These are phyloP conservation scores for Acyrthosiphon pisum DNA, from an alignment of 1,140 invertebrate species.

Conservation along the genomic window DNA sequence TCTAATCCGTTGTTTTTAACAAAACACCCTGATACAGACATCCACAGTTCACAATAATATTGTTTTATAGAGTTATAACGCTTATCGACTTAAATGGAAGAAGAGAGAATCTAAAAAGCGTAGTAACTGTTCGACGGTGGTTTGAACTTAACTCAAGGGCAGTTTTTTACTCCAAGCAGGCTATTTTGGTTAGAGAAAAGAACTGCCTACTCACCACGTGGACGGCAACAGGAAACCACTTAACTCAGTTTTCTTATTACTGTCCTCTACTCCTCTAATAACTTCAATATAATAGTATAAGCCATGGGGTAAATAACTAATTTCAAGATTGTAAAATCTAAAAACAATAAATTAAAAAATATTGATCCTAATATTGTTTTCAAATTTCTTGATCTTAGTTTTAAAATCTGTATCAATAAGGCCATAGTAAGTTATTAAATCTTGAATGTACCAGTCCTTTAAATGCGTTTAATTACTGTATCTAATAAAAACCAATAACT, in stretches of 20 bases:
- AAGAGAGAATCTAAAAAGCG: no score
- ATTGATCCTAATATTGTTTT: background rate
- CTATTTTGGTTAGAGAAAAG: no score
- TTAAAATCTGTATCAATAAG: no score
- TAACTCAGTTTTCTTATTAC: background rate
- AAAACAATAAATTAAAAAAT: background rate
- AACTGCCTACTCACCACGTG: background rate
- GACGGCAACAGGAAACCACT: background rate
- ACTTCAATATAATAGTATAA: background rate
- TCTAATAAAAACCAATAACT: background rate
- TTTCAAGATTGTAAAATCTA: background rate
- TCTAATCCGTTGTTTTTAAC: no score
- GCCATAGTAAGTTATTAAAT: no score
- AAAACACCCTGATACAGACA: no score
- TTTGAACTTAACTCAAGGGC: no score
- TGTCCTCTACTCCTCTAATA: background rate
- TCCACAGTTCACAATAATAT: no score
- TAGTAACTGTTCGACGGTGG: no score
- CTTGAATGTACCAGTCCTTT: background rate
- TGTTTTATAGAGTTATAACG: no score
- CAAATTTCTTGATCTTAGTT: background rate
- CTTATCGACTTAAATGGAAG: no score
- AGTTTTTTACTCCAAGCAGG: no score
- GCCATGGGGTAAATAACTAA: background rate
- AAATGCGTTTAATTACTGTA: background rate